phyloP scores from a whole-genome alignment of 2,113 vertebrate species.

The Sphaerodactylus townsendi region DNA sequence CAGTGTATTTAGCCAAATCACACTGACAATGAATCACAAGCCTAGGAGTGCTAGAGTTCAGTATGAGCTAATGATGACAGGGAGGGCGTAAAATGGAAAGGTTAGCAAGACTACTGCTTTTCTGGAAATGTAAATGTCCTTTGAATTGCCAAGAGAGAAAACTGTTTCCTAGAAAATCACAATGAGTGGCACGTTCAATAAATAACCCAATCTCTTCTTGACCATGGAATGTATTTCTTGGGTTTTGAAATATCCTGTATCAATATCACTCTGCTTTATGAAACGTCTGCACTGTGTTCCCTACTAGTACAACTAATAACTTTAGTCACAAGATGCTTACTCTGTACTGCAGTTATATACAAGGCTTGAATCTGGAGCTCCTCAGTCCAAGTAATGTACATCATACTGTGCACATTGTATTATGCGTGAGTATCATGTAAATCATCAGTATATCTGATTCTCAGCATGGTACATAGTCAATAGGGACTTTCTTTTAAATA shows the following conservation, averaged over 20 bases:
- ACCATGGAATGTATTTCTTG: neutral
- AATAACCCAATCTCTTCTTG: neutral
- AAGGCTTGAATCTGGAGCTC: neutral
- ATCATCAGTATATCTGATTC: neutral
- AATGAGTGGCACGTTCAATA: accelerated
- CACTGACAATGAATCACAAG: neutral
- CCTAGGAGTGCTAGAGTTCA: neutral
- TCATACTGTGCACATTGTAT: neutral
- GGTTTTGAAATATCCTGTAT: neutral
- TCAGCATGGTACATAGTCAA: no score
- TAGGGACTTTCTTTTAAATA: no score
- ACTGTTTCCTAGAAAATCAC: conserved; percentile 3
- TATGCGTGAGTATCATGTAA: neutral
- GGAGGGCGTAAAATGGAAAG: neutral
- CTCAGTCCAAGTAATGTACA: neutral
- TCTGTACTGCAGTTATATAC: neutral
- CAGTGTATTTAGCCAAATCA: neutral
- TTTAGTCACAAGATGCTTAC: neutral
- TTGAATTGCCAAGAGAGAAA: conserved; percentile 8
- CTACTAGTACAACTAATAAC: neutral
- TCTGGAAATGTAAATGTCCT: conserved; percentile 1
- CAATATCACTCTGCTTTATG: conserved; percentile 20
- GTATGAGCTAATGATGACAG: neutral
- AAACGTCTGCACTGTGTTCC: neutral
- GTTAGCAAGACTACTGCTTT: conserved; percentile 9